A percentile compares a stretch with the other conserved stretches of the same genome.
These are phyloP conservation scores for Clangula hyemalis DNA, from an alignment of 2,797 vertebrate genomes.

Conservation along the genomic window DNA sequence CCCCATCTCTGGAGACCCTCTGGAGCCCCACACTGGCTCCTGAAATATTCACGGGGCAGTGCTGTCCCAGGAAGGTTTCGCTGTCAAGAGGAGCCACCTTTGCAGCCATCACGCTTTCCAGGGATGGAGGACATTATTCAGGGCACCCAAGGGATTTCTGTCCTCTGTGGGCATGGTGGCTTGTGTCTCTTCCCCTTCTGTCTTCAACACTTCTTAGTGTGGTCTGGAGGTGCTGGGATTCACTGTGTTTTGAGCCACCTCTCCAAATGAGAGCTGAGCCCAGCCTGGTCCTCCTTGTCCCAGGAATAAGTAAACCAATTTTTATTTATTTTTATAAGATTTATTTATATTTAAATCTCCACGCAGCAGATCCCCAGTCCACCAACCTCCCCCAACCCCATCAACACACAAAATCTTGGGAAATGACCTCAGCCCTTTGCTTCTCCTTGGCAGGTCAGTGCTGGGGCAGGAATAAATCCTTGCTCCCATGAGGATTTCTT, in stretches of 20 bases:
- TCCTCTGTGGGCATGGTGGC: not conserved
- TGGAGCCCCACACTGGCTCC: fast-evolving
- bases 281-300: not conserved
- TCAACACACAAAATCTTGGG: too few relatives aligned
- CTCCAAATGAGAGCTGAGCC: fast-evolving
- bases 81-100: not conserved
- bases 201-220: not conserved
- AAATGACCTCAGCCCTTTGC: too few relatives aligned
- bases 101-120: fast-evolving
- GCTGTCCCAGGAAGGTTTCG: fast-evolving
- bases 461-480: too few relatives aligned
- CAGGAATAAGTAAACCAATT: too few relatives aligned
- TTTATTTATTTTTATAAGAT: too few relatives aligned
- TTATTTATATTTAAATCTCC: too few relatives aligned
- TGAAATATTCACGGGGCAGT: not conserved
- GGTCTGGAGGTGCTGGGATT: not conserved
- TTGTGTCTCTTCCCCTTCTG: not conserved
- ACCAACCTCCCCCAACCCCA: too few relatives aligned
- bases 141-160: fast-evolving
- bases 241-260: not conserved
- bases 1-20: not conserved
- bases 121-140: not conserved
- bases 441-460: too few relatives aligned
- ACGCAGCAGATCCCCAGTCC: too few relatives aligned
- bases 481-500: not conserved